Evolutionary conservation across 1,140 invertebrate species (phyloP).

Genomic region (Marisa cornuarietis): DNA sequence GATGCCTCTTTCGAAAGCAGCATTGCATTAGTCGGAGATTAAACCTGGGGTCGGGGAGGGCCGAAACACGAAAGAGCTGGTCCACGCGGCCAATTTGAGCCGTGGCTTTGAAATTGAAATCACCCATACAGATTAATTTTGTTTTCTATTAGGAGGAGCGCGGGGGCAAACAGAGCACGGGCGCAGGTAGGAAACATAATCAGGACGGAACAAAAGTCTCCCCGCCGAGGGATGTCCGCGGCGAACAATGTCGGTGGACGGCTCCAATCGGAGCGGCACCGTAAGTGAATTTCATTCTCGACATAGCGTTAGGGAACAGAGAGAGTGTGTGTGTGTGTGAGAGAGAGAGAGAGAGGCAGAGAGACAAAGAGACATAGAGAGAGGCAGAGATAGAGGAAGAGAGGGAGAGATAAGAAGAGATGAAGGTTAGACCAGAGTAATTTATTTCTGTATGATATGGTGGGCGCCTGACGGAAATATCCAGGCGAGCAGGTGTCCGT

Average conservation of each 20-base stretch:
- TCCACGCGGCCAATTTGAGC: constrained; percentile 12
- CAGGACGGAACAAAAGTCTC: constrained; percentile 8
- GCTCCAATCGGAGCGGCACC: not conserved
- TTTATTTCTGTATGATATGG: not conserved
- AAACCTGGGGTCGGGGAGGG: not conserved
- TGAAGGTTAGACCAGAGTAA: not conserved
- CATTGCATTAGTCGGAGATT: not conserved
- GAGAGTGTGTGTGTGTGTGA: not conserved
- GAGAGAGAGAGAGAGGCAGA: not conserved
- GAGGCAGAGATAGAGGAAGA: not conserved
- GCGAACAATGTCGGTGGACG: constrained; percentile 1
- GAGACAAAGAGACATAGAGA: too few species aligned
- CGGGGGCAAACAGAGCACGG: constrained; percentile 6
- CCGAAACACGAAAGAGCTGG: not conserved
- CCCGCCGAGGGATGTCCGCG: not conserved
- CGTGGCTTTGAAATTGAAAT: constrained; percentile 16
- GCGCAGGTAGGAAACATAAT: constrained; percentile 18
- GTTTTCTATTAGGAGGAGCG: constrained; percentile 19
- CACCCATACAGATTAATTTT: constrained; percentile 20
- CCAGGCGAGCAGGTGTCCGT: not conserved
- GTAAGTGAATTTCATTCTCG: constrained; percentile 14
- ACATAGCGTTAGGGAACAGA: not conserved
- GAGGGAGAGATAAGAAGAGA: not conserved
- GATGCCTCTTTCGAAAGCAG: not conserved
- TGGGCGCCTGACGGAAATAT: not conserved